Percentiles rank a stretch among this genome's conserved stretches.
Evolutionary conservation across 2,113 vertebrate genomes (phyloP).

Genomic region (Agelaius tricolor): DNA sequence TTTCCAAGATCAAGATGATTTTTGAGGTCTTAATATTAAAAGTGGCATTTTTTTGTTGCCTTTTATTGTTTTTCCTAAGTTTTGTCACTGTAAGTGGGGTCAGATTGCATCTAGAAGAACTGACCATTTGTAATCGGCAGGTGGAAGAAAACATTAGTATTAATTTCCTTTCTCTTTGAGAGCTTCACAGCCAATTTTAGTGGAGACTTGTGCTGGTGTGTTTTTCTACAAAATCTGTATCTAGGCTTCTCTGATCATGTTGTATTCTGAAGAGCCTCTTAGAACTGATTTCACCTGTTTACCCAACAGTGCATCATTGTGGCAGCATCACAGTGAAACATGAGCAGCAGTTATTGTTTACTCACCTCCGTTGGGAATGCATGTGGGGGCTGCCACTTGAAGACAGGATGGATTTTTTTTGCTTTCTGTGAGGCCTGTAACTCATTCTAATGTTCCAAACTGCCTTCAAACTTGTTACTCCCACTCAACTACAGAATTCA

Average conservation of each 20-base stretch:
- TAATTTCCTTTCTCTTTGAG: neutral
- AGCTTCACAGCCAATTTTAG: neutral
- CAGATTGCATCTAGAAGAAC: neutral
- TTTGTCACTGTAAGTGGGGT: neutral
- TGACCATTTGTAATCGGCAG: neutral
- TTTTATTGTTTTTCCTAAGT: neutral
- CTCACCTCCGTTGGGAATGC: neutral
- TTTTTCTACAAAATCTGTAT: neutral
- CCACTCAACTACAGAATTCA: neutral
- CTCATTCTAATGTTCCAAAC: neutral
- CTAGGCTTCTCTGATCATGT: neutral
- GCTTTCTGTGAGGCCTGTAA: neutral
- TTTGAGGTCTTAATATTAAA: neutral
- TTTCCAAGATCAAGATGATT: neutral
- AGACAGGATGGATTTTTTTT: neutral
- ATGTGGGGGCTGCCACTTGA: fast-evolving
- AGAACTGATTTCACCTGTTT: neutral
- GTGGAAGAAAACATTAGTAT: neutral
- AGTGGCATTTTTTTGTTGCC: neutral
- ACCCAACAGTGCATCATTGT: neutral
- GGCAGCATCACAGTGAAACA: neutral
- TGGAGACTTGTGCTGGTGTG: neutral
- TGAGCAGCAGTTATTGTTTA: neutral
- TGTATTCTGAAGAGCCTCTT: neutral
- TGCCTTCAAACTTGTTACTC: neutral